phyloP scores from a whole-genome alignment of 2,888 invertebrate genomes.

The Pyrgus malvae region DNA sequence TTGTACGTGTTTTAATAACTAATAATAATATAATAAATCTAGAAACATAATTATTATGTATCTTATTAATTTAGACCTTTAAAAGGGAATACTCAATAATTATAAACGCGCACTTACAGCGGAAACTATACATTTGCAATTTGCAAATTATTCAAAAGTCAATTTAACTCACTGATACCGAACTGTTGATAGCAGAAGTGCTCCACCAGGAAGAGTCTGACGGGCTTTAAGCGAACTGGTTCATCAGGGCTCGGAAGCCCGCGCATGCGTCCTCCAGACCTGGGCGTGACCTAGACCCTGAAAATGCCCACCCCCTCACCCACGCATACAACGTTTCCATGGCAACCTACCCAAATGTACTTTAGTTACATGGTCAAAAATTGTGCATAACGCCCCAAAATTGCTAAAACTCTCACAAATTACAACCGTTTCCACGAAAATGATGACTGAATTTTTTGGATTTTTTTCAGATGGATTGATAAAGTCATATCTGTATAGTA shows the following conservation, averaged over 20 bases:
- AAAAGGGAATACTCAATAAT: too few species aligned
- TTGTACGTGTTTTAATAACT: too few species aligned
- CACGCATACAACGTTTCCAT: constrained; percentile 64
- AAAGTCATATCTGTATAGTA: too few species aligned
- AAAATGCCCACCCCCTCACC: constrained; percentile 71
- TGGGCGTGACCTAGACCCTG: constrained; percentile 83
- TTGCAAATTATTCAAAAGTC: too few species aligned
- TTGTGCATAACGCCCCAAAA: not conserved
- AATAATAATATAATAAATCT: too few species aligned
- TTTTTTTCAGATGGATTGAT: not conserved
- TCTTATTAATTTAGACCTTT: too few species aligned
- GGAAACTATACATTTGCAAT: too few species aligned
- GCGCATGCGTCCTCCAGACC: constrained; percentile 62
- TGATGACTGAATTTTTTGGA: not conserved
- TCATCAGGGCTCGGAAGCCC: constrained; percentile 50
- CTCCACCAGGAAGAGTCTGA: constrained; percentile 55
- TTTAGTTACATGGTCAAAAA: constrained; percentile 40
- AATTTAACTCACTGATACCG: constrained; percentile 35
- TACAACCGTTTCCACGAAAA: not conserved
- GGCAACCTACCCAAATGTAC: constrained; percentile 52
- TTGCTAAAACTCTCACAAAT: not conserved
- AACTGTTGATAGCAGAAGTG: constrained; percentile 1
- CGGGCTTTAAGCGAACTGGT: constrained; percentile 53
- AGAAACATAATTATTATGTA: too few species aligned
- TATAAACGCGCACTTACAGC: too few species aligned